A percentile compares a stretch with the other conserved stretches of the same genome.
These are phyloP conservation scores for Apis laboriosa DNA, from an alignment of 1,140 invertebrate species.

Conservation along the genomic window DNA sequence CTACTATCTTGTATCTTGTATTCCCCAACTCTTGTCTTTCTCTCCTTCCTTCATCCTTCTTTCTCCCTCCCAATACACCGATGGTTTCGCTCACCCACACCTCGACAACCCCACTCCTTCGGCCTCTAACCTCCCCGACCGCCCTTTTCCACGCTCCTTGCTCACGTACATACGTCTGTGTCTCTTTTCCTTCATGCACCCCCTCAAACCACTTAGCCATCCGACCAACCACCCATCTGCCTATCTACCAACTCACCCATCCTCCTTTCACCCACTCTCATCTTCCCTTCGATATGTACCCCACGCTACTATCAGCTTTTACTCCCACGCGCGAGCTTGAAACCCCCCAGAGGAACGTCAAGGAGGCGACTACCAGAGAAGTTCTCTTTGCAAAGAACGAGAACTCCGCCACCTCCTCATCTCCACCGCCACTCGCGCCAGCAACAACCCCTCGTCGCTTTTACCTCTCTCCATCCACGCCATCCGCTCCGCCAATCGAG, in stretches of 20 bases:
- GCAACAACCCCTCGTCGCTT: constrained; percentile 11
- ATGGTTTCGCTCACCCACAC: constrained; percentile 47
- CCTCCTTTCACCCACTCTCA: constrained; percentile 54
- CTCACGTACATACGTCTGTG: constrained; percentile 16
- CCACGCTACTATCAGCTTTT: constrained; percentile 63
- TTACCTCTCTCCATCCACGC: constrained; percentile 5
- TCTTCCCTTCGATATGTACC: constrained; percentile 66
- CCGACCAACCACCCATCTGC: constrained; percentile 39
- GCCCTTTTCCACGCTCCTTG: constrained; percentile 55
- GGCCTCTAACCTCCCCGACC: constrained; percentile 58
- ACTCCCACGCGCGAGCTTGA: constrained; percentile 57
- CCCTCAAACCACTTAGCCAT: constrained; percentile 24
- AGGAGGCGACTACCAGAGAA: constrained; percentile 63
- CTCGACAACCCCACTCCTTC: constrained; percentile 26
- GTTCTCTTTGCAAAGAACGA: constrained; percentile 60
- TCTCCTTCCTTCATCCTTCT: constrained; percentile 16
- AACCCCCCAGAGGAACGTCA: constrained; percentile 67
- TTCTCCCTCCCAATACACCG: constrained; percentile 21
- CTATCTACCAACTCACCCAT: constrained; percentile 46
- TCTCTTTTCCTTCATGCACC: constrained; percentile 11
- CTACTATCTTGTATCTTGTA: constrained; percentile 35
- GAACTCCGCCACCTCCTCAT: constrained; percentile 24
- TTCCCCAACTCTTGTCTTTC: constrained; percentile 12
- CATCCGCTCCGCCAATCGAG: constrained; percentile 41
- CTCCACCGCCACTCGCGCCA: not conserved